Evolutionary conservation across 2,113 vertebrate genomes (phyloP).

Genomic region (Oryzias melastigma): DNA sequence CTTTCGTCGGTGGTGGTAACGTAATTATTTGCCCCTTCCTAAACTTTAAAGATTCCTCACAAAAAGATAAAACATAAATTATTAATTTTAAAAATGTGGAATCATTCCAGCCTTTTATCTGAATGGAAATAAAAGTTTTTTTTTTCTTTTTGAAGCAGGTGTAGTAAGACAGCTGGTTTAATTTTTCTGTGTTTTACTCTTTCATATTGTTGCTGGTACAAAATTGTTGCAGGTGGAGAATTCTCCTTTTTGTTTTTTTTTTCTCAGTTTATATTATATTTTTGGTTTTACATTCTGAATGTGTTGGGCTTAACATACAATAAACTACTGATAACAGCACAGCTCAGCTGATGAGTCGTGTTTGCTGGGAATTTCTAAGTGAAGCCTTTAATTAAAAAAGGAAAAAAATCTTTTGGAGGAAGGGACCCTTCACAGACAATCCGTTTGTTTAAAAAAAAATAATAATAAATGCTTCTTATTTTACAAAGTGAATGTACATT

Average conservation of each 20-base stretch:
- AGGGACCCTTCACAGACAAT: no score
- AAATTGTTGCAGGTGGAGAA: slow-evolving; percentile 85
- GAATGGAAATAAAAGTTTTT: slow-evolving; percentile 74
- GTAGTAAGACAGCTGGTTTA: slow-evolving; percentile 80
- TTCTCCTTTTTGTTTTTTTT: slow-evolving; percentile 55
- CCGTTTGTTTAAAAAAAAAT: no score
- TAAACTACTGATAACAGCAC: slow-evolving; percentile 99
- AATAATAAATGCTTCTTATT: no score
- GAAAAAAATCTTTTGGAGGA: background rate
- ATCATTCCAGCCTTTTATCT: slow-evolving; percentile 77
- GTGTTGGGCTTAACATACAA: slow-evolving; percentile 97
- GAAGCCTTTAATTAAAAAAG: background rate
- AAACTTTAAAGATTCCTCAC: slow-evolving; percentile 57
- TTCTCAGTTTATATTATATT: slow-evolving; percentile 46
- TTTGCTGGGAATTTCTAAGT: slow-evolving; percentile 31
- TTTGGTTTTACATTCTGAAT: slow-evolving; percentile 85
- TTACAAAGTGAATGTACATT: no score
- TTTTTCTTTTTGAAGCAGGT: slow-evolving; percentile 80
- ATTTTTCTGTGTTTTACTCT: slow-evolving; percentile 84
- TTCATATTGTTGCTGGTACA: slow-evolving; percentile 84
- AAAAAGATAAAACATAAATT: slow-evolving; percentile 64
- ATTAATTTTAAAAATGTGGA: slow-evolving; percentile 76
- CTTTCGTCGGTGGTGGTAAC: slow-evolving; percentile 64
- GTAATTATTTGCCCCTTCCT: slow-evolving; percentile 24
- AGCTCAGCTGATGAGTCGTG: slow-evolving; percentile 79